Conservation (phyloP, 2,113 vertebrate species). For the Sylvia atricapilla region DNA sequence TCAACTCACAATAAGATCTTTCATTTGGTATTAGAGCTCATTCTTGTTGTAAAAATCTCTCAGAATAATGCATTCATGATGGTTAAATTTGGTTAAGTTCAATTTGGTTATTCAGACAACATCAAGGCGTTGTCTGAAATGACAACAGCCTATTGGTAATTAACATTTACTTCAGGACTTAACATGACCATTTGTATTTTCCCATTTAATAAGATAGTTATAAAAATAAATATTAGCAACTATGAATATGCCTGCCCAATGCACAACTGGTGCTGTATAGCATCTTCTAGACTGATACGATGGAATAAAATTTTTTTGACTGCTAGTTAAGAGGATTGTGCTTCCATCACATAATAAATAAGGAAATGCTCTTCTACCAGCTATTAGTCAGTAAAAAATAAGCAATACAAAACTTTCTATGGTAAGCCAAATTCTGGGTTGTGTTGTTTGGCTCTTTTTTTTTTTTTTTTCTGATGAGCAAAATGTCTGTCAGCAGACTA, state of each 20-base stretch:
- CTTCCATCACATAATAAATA: background rate
- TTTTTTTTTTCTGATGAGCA: background rate
- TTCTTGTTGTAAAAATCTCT: conserved; percentile 13
- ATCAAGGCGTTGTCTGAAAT: background rate
- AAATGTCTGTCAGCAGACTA: background rate
- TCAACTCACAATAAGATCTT: conserved; percentile 14
- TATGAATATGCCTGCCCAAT: background rate
- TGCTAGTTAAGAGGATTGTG: conserved; percentile 34
- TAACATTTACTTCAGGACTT: conserved; percentile 19
- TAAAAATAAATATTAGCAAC: conserved; percentile 1
- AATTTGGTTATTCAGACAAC: background rate
- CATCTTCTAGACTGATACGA: background rate
- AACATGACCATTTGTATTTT: background rate
- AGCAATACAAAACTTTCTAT: background rate
- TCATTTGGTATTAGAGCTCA: conserved; percentile 2
- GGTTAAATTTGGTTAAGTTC: conserved; percentile 5
- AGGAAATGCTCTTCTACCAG: conserved; percentile 9
- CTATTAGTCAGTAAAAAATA: background rate
- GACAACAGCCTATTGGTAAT: conserved; percentile 10
- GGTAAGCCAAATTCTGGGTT: background rate
- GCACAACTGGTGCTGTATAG: background rate
- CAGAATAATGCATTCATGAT: background rate
- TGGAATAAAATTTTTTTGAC: background rate
- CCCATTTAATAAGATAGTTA: background rate
- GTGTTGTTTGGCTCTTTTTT: background rate